Evolutionary conservation across 2,113 vertebrate genomes (phyloP), one percentile per base, ranked within the genome.

Genomic region (Beaufortia kweichowensis): DNA sequence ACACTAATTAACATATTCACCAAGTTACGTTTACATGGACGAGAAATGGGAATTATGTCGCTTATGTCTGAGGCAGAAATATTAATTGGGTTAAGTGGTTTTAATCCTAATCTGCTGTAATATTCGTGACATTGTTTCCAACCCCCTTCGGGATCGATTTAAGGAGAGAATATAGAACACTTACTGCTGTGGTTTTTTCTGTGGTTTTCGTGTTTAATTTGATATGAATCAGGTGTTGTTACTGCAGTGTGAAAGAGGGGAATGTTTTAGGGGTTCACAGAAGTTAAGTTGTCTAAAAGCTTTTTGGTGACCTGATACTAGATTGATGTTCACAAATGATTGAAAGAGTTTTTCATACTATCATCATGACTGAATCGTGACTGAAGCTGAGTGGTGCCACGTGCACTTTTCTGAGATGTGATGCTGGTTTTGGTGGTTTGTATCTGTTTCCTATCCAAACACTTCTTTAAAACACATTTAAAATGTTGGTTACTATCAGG

Each of bases 51-150:
- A 59, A 35, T 82, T 68, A 85, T 19, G 85, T 82, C 81, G 56
- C 74, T 64, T 43, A 67, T 39, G 41, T 59, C 75, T 81, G 43
- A 71, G 77, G 80, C 48, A 70, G 35, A 78, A 74, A 60, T 23
- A 64, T 41, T 76, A 78, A 78, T 8, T 76, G 82, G 78, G 71
- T 69, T 69, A 83, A 83, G 63, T 81, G 62, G 76, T 65, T 77
- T 66, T 85, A 84, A 87, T 88, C 79, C 82, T 86, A 81, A 84
- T 88, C 78, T 86, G 84, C 86, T 77, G 77, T 88, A 63, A 86
- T 79, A 87, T 86, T 77, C 81, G 57, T 78, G 61, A 33, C 66
- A 24, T 80, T 82, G 21, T 83, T 86, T 78, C 77, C 35, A 57
- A 15, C 63, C 64, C 84, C 76, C 78, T 10, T 9, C 21, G 2